Base-by-base conservation (phyloP, 2,113 vertebrate genomes). In the Stegastes partitus region DNA sequence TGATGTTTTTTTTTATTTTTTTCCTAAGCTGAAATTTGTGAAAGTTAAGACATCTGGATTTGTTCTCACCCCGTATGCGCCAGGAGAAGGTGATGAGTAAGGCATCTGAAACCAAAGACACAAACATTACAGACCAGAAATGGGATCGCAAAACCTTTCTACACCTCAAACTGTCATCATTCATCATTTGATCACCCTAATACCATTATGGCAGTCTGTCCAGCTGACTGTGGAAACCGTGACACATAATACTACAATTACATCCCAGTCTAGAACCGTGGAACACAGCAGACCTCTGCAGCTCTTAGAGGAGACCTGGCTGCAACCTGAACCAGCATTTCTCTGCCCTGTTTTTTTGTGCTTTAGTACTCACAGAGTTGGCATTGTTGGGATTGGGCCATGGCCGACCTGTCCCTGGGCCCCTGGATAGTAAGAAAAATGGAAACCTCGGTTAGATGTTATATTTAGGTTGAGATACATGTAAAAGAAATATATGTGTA, bases 301-400 rank as follows among this genome's bases (percentile, higher is more conserved):
- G 68, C 70, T 74, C 31, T 21, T 45, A 67, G 64, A 77, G 34
- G 51, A 85, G 49, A 74, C 77, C 56, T 65, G 67, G 49, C 71
- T 90, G 84, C 78, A 89, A 85, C 85, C 70, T 68, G 73, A 91
- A 87, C 63, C 62, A 50, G 28, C 25, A 25, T 63, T 67, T 79
- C 63, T 63, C 16, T 62, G 56, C n/a, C 31, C 28, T 59, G 45
- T 47, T 18, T 71, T n/a, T 66, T 25, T 58, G n/a, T 68, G 55
- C n/a, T 34, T 73, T 26, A 55, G 31, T 57, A 96, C 98, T 99
- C 91, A 99, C 98, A 93, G 97, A 98, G 92, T 98, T 99, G 94
- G 96, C 96, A 89, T 96, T 98, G 94, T 97, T 99, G 75, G 98
- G 98, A 94, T 98, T 99, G 63, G 98, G 98, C 98, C 98, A 99